A percentile compares a stretch with the other conserved stretches of the same genome.
These are phyloP conservation scores for Ptychodera flava DNA, from an alignment of 35 echinoderm and acorn worm species.

Conservation along the genomic window DNA sequence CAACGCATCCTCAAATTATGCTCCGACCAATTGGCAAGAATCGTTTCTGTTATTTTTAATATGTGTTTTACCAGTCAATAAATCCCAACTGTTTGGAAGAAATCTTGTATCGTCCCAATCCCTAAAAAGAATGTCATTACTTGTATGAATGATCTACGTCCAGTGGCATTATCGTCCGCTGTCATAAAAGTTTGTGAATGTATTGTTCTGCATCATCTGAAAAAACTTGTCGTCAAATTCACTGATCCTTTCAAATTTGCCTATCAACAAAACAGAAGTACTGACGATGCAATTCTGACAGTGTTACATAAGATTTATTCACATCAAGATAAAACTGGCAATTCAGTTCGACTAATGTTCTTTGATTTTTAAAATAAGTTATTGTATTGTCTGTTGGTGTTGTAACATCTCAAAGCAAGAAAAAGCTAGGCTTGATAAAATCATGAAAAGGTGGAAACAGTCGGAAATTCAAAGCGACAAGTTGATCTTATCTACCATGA, in stretches of 20 bases:
- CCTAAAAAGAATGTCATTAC: background rate
- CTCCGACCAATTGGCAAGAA: slow-evolving; percentile 23
- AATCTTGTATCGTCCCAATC: background rate
- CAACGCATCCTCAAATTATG: slow-evolving; percentile 33
- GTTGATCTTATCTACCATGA: too few relatives aligned
- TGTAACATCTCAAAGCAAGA: too few relatives aligned
- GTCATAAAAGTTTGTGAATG: background rate
- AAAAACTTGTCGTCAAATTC: background rate
- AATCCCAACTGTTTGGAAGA: slow-evolving; percentile 6
- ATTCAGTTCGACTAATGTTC: background rate
- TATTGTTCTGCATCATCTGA: background rate
- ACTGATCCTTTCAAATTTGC: slow-evolving; percentile 8
- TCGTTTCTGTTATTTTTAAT: slow-evolving; percentile 31
- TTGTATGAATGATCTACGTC: background rate
- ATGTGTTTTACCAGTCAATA: slow-evolving; percentile 3
- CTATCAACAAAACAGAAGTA: background rate
- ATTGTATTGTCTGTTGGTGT: too few relatives aligned
- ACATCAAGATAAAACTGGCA: background rate
- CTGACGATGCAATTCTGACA: slow-evolving; percentile 4
- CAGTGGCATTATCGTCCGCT: background rate
- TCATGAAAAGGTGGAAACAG: background rate
- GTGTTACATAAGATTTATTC: background rate
- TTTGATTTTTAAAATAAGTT: background rate
- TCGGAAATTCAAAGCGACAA: too few relatives aligned
- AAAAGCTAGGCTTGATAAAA: background rate